These are phyloP conservation scores for Drosophila equinoxialis DNA, from an alignment of 1,140 invertebrate genomes.

Conservation along the genomic window DNA sequence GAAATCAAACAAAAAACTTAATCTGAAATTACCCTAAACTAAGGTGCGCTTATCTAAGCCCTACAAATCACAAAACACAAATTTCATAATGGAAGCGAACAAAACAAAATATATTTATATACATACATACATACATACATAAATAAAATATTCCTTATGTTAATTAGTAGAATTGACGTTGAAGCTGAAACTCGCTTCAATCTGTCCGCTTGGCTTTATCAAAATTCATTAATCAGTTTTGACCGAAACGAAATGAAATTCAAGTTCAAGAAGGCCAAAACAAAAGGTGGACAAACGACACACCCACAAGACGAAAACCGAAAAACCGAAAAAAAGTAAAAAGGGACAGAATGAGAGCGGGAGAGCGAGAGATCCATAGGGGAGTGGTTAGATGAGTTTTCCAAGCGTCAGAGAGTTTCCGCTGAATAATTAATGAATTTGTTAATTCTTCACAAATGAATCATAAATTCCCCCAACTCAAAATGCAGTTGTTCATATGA, in stretches of 20 bases:
- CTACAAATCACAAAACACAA: constrained; percentile 45
- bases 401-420: constrained; percentile 2
- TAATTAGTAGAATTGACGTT: constrained; percentile 63
- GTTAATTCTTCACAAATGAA: background rate
- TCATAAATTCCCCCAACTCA: background rate
- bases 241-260: constrained; percentile 49
- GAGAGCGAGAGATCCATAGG: background rate
- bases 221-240: constrained; percentile 71
- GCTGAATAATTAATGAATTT: constrained; percentile 8
- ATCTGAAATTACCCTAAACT: constrained; percentile 32
- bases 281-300: constrained; percentile 34
- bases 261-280: constrained; percentile 30
- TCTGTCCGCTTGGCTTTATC: constrained; percentile 58
- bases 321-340: background rate
- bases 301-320: constrained; percentile 39
- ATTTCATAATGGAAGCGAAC: constrained; percentile 64
- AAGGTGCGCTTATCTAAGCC: constrained; percentile 59
- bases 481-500: background rate
- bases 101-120: background rate
- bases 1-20: constrained; percentile 36
- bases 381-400: constrained; percentile 4
- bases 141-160: constrained; percentile 49
- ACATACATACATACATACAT: constrained; percentile 22
- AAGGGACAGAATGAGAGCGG: background rate
- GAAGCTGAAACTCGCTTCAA: constrained; percentile 29